A percentile compares a stretch with the other conserved stretches of the same genome.
Conservation (phyloP, 2,888 invertebrate genomes). For the Eristalinus aeneus region DNA sequence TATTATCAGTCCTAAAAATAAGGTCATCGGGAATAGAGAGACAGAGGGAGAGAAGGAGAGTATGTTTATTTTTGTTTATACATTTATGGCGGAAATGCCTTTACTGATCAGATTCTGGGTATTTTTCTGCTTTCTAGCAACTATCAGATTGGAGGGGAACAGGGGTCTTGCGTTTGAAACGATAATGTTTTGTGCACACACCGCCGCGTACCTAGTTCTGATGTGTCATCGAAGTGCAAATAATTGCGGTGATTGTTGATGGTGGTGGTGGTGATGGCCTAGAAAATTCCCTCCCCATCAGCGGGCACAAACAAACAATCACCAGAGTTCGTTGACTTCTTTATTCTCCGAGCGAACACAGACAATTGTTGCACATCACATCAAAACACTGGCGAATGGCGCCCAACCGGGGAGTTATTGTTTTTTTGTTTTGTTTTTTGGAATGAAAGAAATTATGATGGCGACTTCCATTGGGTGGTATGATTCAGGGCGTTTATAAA, state of each 20-base stretch:
- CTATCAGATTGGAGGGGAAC: conserved; percentile 6
- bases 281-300: background rate
- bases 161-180: conserved; percentile 3
- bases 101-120: conserved; percentile 30
- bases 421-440: background rate
- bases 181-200: conserved; percentile 20
- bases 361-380: background rate
- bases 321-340: background rate
- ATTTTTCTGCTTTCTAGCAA: conserved; percentile 5
- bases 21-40: conserved; percentile 41
- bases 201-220: background rate
- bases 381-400: background rate
- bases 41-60: too few species aligned
- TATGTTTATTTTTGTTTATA: conserved; percentile 31
- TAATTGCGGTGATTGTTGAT: background rate
- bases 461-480: background rate
- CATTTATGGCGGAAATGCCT: conserved; percentile 59
- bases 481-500: background rate
- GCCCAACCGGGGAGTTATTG: background rate
- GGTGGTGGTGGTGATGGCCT: background rate
- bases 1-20: conserved; percentile 60
- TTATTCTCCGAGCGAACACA: background rate
- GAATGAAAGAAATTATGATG: background rate
- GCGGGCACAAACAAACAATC: background rate
- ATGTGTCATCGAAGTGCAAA: conserved; percentile 7